phyloP scores from a whole-genome alignment of 2,797 vertebrate genomes.

The Euphonia xanthogaster region DNA sequence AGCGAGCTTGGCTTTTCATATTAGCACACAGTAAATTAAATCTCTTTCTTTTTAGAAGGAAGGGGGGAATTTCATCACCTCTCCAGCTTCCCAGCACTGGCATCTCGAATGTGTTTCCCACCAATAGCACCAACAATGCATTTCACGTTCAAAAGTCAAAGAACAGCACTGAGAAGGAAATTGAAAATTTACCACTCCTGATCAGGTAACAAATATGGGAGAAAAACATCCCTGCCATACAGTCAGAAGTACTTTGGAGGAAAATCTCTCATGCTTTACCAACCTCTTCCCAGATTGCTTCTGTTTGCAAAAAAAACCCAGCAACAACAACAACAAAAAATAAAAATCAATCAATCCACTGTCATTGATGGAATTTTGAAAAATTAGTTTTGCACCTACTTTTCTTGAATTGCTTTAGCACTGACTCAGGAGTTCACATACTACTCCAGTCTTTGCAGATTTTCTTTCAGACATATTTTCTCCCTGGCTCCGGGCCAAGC shows the following conservation, averaged over 20 bases:
- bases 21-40: background rate
- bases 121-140: background rate
- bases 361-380: background rate
- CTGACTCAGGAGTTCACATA: background rate
- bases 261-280: background rate
- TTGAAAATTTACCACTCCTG: background rate
- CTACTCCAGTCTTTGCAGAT: background rate
- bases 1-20: background rate
- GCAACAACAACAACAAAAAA: background rate
- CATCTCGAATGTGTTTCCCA: background rate
- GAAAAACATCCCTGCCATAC: background rate
- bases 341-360: background rate
- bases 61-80: background rate
- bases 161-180: background rate
- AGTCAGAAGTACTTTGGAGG: background rate
- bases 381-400: background rate
- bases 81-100: background rate
- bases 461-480: constrained; percentile 7
- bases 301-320: background rate
- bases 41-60: background rate
- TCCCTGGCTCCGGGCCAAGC: constrained; percentile 22
- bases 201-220: background rate
- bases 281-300: background rate
- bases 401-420: background rate
- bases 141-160: background rate